Evolutionary conservation across 2,113 vertebrate species (phyloP), one percentile per base, ranked within the genome.

Genomic region (Grus americana): DNA sequence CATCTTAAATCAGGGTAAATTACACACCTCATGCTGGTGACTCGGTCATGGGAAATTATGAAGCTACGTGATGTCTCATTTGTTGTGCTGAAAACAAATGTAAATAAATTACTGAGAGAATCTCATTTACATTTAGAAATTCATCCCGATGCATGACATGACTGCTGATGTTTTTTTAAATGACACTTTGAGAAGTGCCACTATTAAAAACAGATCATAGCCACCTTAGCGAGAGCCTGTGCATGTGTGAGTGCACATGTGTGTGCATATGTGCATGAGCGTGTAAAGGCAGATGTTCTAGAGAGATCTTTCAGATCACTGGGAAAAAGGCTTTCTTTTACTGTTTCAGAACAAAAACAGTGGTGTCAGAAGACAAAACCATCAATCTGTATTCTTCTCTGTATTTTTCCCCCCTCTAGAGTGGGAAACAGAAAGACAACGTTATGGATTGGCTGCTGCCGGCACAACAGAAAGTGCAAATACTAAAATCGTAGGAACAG

Each of bases 51-150:
- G 98, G 96, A 98, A 99, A 98, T 98, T 98, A 98, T 97, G 97
- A 98, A 98, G 97, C 98, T 98, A 98, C 96, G 97, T 98, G 98
- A 98, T 98, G 98, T 98, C 98, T 98, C 98, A 98, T 98, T 98
- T 98, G 98, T 98, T 98, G 98, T 98, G 98, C 97, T 98, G 97
- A 97, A 98, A 98, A 98, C 98, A 98, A 98, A 98, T 98, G 98
- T 98, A 98, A 98, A 98, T 98, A 98, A 98, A 98, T 98, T 98
- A 98, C 98, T 97, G 97, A 88, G 96, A 97, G 97, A 98, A 98
- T 96, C 97, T 98, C 98, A 98, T 98, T 98, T 98, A 97, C 98
- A 98, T 98, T 97, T 98, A 98, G 97, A 98, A 98, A 98, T 98
- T 97, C 96, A 98, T 98, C 98, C 96, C 75, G 44, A 96, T 89